phyloP scores from a whole-genome alignment of 2,797 vertebrate genomes.

The Sebastes iracundus region DNA sequence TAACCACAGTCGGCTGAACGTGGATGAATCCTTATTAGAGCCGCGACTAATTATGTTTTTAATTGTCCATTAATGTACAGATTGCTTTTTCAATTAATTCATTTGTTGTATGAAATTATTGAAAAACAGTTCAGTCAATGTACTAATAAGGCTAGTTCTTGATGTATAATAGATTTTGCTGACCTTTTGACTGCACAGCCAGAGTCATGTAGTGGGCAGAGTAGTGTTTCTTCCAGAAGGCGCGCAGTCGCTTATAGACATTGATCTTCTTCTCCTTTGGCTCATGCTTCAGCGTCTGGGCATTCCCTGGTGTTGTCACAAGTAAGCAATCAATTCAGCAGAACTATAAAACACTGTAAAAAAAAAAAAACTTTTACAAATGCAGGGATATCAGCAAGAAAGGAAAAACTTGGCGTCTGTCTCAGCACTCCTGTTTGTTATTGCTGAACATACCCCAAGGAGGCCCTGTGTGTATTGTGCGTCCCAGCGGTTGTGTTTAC shows the following conservation, averaged over 20 bases:
- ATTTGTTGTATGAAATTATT: constrained; percentile 18
- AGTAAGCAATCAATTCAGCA: constrained; percentile 33
- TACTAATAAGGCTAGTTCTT: not conserved
- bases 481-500: constrained; percentile 62
- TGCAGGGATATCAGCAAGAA: constrained; percentile 21
- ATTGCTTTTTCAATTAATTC: constrained; percentile 48
- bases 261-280: constrained; percentile 93
- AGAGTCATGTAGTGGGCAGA: constrained; percentile 98
- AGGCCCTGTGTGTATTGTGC: constrained; percentile 42
- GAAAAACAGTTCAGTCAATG: constrained; percentile 23
- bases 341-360: not conserved
- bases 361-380: constrained; percentile 1
- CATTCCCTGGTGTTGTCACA: constrained; percentile 85
- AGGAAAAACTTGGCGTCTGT: constrained; percentile 23
- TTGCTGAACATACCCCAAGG: constrained; percentile 54
- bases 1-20: constrained; percentile 54
- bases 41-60: constrained; percentile 36
- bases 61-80: constrained; percentile 51
- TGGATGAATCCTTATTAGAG: constrained; percentile 39
- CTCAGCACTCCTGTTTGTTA: constrained; percentile 52
- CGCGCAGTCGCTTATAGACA: constrained; percentile 89
- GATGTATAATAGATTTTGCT: constrained; percentile 19
- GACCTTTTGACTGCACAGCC: constrained; percentile 96
- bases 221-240: constrained; percentile 95
- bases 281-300: constrained; percentile 92